These are phyloP conservation scores for Eilema depressum DNA, from an alignment of 2,888 invertebrate genomes.

Conservation along the genomic window DNA sequence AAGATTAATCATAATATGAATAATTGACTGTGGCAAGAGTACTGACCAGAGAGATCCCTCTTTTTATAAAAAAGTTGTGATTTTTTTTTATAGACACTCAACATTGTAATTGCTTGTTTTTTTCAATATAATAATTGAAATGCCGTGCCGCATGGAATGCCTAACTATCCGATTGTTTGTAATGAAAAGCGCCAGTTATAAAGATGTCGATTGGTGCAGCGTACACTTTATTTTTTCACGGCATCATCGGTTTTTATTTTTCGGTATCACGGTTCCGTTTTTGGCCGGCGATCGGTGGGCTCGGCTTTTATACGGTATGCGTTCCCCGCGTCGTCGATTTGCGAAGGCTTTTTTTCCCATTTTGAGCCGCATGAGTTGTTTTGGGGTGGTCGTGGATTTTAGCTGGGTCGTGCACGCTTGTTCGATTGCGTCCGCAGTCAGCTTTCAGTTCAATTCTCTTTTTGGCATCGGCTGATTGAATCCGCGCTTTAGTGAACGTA, in stretches of 20 bases:
- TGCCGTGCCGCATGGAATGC: background rate
- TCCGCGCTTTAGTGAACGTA: slow-evolving; percentile 84
- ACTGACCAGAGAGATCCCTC: no score
- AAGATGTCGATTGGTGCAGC: slow-evolving; percentile 71
- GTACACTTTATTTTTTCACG: slow-evolving; percentile 80
- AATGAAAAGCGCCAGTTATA: slow-evolving; percentile 66
- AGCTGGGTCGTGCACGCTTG: slow-evolving; percentile 76
- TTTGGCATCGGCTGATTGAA: slow-evolving; percentile 80
- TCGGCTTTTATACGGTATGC: slow-evolving; percentile 84
- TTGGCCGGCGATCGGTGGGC: slow-evolving; percentile 82
- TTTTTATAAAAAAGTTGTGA: no score
- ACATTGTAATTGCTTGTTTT: slow-evolving; percentile 1
- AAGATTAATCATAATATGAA: no score
- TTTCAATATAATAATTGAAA: slow-evolving; percentile 30
- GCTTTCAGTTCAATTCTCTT: slow-evolving; percentile 70
- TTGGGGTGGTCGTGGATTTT: slow-evolving; percentile 82
- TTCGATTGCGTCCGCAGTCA: slow-evolving; percentile 81
- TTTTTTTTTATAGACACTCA: no score
- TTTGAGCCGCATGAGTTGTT: slow-evolving; percentile 83
- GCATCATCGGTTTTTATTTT: slow-evolving; percentile 85
- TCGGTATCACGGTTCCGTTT: slow-evolving; percentile 86
- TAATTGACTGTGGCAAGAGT: no score
- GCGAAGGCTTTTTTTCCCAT: slow-evolving; percentile 79
- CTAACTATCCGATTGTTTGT: slow-evolving; percentile 26
- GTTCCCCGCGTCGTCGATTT: slow-evolving; percentile 80